These are phyloP conservation scores for Shinisaurus crocodilurus DNA, from an alignment of 2,113 vertebrate species.

Conservation along the genomic window DNA sequence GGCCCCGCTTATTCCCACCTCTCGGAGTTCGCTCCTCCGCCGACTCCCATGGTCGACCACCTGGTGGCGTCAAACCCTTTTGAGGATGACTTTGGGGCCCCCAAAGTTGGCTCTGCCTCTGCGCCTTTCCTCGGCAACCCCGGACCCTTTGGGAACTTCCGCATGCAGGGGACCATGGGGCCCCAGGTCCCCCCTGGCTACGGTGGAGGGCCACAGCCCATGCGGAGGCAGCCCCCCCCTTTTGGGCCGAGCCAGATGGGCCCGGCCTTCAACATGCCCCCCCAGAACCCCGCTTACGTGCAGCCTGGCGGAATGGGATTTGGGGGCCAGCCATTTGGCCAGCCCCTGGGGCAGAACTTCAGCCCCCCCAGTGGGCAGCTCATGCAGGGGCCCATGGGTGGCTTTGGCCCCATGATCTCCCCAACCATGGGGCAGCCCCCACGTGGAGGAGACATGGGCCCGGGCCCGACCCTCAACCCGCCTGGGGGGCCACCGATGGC, in stretches of 20 bases:
- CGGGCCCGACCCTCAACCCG: slow-evolving; percentile 83
- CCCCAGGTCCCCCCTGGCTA: slow-evolving; percentile 81
- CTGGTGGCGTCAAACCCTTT: slow-evolving; percentile 97
- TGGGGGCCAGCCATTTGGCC: slow-evolving; percentile 75
- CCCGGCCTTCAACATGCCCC: slow-evolving; percentile 90
- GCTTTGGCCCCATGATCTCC: slow-evolving; percentile 94
- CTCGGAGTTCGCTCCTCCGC: slow-evolving; percentile 96
- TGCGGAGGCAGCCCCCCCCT: slow-evolving; percentile 78
- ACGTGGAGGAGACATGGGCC: slow-evolving; percentile 77
- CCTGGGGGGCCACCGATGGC: slow-evolving; percentile 70
- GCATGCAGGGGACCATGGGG: slow-evolving; percentile 83
- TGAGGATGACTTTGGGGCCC: slow-evolving; percentile 94
- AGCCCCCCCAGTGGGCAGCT: slow-evolving; percentile 87
- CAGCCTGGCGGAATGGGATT: slow-evolving; percentile 78
- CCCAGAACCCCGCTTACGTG: slow-evolving; percentile 78
- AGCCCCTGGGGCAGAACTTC: slow-evolving; percentile 84
- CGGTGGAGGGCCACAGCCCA: slow-evolving; percentile 73
- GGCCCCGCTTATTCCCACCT: slow-evolving; percentile 94
- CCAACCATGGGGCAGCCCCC: slow-evolving; percentile 82
- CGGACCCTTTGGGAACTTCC: slow-evolving; percentile 79
- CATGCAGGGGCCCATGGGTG: slow-evolving; percentile 84
- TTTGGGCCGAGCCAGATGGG: slow-evolving; percentile 87
- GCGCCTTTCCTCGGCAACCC: slow-evolving; percentile 88
- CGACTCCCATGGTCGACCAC: slow-evolving; percentile 98
- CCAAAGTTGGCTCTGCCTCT: slow-evolving; percentile 80